Evolutionary conservation across 2,888 invertebrate genomes (phyloP).

Genomic region (Eristalis arbustorum): DNA sequence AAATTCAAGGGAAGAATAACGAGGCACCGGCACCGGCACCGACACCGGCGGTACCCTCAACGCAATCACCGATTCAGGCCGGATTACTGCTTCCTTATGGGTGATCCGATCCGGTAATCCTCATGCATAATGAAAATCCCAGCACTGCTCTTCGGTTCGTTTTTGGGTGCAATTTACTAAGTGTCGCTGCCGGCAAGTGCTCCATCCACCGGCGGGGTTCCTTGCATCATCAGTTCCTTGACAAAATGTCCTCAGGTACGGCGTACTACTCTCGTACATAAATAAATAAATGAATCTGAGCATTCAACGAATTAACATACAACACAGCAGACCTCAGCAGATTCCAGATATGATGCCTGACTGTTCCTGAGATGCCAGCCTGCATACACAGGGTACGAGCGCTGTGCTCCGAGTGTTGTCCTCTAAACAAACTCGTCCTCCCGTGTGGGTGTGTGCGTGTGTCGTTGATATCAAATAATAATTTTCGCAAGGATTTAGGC

Average conservation of each 20-base stretch:
- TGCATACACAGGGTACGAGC: slow-evolving; percentile 14
- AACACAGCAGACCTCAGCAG: slow-evolving; percentile 36
- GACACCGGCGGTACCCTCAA: background rate
- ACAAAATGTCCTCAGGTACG: slow-evolving; percentile 63
- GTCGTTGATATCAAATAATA: slow-evolving; percentile 37
- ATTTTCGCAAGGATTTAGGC: slow-evolving; percentile 33
- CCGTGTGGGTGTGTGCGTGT: background rate
- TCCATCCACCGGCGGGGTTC: background rate
- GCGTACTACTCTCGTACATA: slow-evolving; percentile 8
- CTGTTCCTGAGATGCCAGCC: background rate
- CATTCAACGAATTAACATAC: slow-evolving; percentile 67
- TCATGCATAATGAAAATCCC: slow-evolving; percentile 60
- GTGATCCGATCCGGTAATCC: slow-evolving; percentile 49
- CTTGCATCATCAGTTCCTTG: slow-evolving; percentile 22
- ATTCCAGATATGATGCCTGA: slow-evolving; percentile 43
- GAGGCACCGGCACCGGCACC: background rate
- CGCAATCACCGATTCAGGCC: slow-evolving; percentile 27
- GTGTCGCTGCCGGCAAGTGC: slow-evolving; percentile 59
- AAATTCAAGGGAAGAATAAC: background rate
- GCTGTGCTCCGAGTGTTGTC: slow-evolving; percentile 14
- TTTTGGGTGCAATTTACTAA: slow-evolving; percentile 63
- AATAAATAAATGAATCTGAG: slow-evolving; percentile 69
- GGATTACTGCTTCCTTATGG: slow-evolving; percentile 51
- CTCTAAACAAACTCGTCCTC: background rate
- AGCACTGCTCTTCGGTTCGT: slow-evolving; percentile 43